Evolutionary conservation across 2,113 vertebrate species (phyloP).

Genomic region (Equus przewalskii): DNA sequence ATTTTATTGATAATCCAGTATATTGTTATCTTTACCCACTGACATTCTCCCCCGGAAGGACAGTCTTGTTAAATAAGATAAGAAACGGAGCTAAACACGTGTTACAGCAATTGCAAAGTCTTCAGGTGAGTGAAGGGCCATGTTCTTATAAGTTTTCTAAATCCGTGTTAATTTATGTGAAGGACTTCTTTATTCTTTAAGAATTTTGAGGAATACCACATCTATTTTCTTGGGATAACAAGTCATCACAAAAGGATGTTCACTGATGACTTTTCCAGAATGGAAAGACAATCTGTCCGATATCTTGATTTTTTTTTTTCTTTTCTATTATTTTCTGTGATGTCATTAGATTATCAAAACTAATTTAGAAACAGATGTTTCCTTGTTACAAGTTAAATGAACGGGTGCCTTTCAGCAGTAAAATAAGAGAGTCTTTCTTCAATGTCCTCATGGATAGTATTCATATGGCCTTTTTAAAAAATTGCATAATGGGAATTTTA

Average conservation of each 20-base stretch:
- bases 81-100: background rate
- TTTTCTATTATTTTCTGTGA: background rate
- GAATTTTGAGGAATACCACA: background rate
- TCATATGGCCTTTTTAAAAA: background rate
- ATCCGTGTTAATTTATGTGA: background rate
- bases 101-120: background rate
- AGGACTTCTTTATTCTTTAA: background rate
- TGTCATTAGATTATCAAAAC: background rate
- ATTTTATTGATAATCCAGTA: background rate
- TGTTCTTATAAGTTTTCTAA: background rate
- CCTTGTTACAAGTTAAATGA: background rate
- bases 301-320: background rate
- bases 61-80: background rate
- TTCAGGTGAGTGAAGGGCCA: background rate
- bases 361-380: slow-evolving; percentile 14
- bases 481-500: background rate
- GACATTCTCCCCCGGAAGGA: background rate
- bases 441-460: background rate
- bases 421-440: slow-evolving; percentile 8
- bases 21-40: background rate
- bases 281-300: background rate
- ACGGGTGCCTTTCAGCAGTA: background rate
- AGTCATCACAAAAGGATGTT: background rate
- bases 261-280: background rate
- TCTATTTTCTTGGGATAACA: background rate